Evolutionary conservation across 2,888 invertebrate genomes (phyloP).

Genomic region (Patella ulyssiponensis): DNA sequence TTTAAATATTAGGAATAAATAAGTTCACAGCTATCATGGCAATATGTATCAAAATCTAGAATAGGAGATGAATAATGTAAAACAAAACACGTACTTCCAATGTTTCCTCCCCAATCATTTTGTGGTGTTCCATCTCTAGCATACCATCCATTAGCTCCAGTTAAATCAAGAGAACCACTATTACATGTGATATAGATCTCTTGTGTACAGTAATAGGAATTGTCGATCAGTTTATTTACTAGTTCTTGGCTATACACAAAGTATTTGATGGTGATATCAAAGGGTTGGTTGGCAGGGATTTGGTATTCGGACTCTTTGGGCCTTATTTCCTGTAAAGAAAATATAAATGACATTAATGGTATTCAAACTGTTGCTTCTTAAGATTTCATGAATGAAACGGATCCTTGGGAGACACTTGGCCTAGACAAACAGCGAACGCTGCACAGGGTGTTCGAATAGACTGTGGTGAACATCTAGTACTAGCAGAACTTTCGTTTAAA

Average conservation of each 20-base stretch:
- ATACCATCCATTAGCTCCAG: conserved; percentile 34
- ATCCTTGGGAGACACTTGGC: conserved; percentile 6
- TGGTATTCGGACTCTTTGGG: conserved; percentile 11
- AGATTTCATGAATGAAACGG: neutral
- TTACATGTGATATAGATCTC: conserved; percentile 44
- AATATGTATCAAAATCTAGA: no score
- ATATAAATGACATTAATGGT: neutral
- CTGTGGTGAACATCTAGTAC: neutral
- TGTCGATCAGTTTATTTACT: conserved; percentile 32
- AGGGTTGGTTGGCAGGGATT: conserved; percentile 9
- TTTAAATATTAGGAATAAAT: no score
- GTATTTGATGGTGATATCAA: conserved; percentile 30
- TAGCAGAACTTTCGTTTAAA: no score
- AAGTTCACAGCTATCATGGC: no score
- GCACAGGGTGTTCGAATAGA: neutral
- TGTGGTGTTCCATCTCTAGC: conserved; percentile 21
- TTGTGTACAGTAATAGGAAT: conserved; percentile 54
- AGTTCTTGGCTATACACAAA: conserved; percentile 34
- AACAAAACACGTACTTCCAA: conserved; percentile 12
- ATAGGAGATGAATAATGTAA: neutral
- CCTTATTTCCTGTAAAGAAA: conserved; percentile 13
- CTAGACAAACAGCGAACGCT: neutral
- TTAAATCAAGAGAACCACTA: conserved; percentile 28
- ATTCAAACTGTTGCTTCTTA: neutral
- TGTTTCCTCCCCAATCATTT: conserved; percentile 32